Base-by-base conservation (phyloP, 2,888 invertebrate species). In the Agrotis exclamationis region DNA sequence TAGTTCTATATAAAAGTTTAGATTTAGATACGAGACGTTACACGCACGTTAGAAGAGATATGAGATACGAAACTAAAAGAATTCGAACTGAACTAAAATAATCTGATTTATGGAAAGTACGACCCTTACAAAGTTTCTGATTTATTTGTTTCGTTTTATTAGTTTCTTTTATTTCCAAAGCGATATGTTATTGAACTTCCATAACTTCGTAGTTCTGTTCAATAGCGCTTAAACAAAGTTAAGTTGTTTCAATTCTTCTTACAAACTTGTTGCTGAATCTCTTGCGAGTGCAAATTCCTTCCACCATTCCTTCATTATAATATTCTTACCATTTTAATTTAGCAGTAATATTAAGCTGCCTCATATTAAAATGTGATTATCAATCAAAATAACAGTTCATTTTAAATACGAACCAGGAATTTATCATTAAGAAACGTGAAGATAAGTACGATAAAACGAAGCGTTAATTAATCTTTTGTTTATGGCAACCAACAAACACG, bases 31-130 rank as follows among this genome's bases (percentile, higher is more conserved):
- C 13, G 9, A 28, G 13, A 44, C 11, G 39, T n/a, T 1, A n/a
- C 16, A 13, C 47, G 44, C n/a, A n/a, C 1, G 44, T 66, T 20
- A 18, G 13, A 47, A 58, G 20, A 28, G 3, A 18, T 13, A 60
- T 68, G 39, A 4, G 24, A 44, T 58, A 51, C 9, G 7, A 67
- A 76, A 51, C 45, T 68, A 53, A 73, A 44, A 47, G 33, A 53
- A 76, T 53, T 20, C 13, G 14, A 22, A 20, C 39, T 39, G 50
- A 70, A 50, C 20, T 50, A 33, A 76, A 73, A 54, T 48, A 54
- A 54, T 59, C 44, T 47, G 54, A 76, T 60, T 60, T 60, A 77
- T 69, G 59, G 60, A 77, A 62, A 51, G 44, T 53, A 58, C 48
- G 60, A 54, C 2, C 14, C 33, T 44, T 39, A 48, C 20, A 13